Evolutionary conservation across 2,797 vertebrate species (phyloP), one percentile per base, ranked within the genome.

Genomic region (Urophycis tenuis): DNA sequence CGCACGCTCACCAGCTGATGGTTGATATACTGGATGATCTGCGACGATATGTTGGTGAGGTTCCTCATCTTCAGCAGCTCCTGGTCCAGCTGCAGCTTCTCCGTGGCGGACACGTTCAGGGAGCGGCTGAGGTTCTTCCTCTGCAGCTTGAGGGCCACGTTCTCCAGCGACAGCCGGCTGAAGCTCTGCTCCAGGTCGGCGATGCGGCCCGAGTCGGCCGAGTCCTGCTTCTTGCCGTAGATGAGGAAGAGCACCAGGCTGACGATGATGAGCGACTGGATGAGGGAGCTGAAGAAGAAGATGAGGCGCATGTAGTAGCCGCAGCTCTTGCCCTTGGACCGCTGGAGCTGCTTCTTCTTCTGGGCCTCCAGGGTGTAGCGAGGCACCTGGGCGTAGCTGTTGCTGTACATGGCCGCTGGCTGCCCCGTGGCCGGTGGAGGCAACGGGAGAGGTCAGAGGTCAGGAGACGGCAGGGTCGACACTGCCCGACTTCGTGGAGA

Each of bases 171-270:
- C 0, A 95, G 90, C 0, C 81, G 82, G 35, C 90, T 89, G 1
- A 94, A 89, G 29, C 87, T 92, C 71, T 84, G 81, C 82, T 96
- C 92, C 77, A 95, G 82, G 80, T 89, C 91, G 76, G 89, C 81
- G 9, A 96, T 86, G 81, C 91, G 88, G 0, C 78, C 86, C 0
- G 79, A 83, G 73, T 94, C 94, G 0, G 93, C 92, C 0, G 91
- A 88, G 14, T 87, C 92, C 30, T 94, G 91, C 0, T 90, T 88
- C n/a, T 95, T 95, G 0, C 96, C 96, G 0, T 99, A 99, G 74
- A 97, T 83, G 92, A 99, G 95, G 90, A 99, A 98, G 8, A 99
- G 95, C 83, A 98, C 95, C 3, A 99, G 91, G 69, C 96, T 96
- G 73, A 95, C 86, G 73, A 99, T 98, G 87, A 99, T 96, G 25